Base-by-base conservation (phyloP, 1,140 invertebrate genomes). In the Bursaphelenchus mucronatus region DNA sequence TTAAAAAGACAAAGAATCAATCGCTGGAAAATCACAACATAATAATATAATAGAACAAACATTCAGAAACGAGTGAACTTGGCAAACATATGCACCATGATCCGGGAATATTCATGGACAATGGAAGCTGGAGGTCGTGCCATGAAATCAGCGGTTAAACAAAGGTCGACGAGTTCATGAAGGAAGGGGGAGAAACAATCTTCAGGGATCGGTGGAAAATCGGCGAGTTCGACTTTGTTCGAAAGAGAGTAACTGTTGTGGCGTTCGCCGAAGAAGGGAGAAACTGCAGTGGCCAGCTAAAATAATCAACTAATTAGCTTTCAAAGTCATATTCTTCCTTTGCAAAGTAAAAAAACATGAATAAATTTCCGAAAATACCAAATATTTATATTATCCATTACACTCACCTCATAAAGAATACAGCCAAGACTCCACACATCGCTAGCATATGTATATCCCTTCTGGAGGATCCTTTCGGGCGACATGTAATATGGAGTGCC, bases 401-500 rank as follows among this genome's bases (percentile, higher is more conserved):
- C 10, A 17, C 46, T 7, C 21, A 67, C 66, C 45, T 69, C 67
- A 44, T 71, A 69, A 1, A 69, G 53, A 43, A 70, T 71, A 55
- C 67, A 69, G 5, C 67, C 67, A 8, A 69, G 52, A 15, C 50
- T 49, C 67, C 67, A 69, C 55, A 69, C 39, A 45, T 69, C 67
- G 10, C 56, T 63, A 21, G 43, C 47, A n/a, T 30, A 49, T 9
- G 44, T 69, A 46, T 69, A 69, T 15, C 19, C 6, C 21, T 39
- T 0, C 49, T 69, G 58, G 15, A n/a, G 7, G 39, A 69, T 71
- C 41, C 67, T 39, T 44, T 69, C 67, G 3, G 67, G 67, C 46
- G 67, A 45, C 67, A 69, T 70, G 51, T 69, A 69, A 54, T 69
- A 69, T 8, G 67, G 67, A 21, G 67, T 69, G 10, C 67, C 67